These are phyloP conservation scores for Procambarus clarkii DNA, from an alignment of 1,140 invertebrate genomes.

Conservation along the genomic window DNA sequence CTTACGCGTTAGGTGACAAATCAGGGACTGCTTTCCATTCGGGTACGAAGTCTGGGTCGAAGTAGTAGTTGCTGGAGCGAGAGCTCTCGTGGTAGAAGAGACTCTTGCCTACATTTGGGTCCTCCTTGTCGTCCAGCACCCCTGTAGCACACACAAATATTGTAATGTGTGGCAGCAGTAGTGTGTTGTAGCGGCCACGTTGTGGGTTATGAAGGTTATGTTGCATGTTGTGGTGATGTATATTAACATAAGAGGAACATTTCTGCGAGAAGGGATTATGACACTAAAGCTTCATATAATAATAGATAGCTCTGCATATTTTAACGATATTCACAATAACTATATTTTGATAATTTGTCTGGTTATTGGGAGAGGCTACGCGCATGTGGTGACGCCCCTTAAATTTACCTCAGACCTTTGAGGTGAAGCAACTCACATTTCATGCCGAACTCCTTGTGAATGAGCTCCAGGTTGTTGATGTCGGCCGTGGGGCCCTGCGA, in stretches of 20 bases:
- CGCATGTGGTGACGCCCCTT: too few relatives aligned
- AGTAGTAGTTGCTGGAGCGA: slow-evolving; percentile 86
- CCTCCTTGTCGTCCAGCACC: slow-evolving; percentile 88
- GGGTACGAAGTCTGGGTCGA: slow-evolving; percentile 86
- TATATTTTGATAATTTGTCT: too few relatives aligned
- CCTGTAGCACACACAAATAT: slow-evolving; percentile 75
- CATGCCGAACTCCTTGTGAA: slow-evolving; percentile 86
- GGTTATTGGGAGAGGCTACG: too few relatives aligned
- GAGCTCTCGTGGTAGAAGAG: slow-evolving; percentile 88
- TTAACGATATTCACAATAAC: too few relatives aligned
- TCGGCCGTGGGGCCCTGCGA: slow-evolving; percentile 78
- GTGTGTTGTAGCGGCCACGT: neutral
- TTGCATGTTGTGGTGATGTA: too few relatives aligned
- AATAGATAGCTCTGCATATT: too few relatives aligned
- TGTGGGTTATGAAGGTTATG: neutral
- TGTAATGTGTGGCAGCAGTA: neutral
- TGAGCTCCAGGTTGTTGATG: slow-evolving; percentile 83
- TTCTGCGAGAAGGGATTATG: too few relatives aligned
- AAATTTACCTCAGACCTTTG: too few relatives aligned
- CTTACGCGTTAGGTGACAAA: slow-evolving; percentile 83
- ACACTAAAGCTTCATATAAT: too few relatives aligned
- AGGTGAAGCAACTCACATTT: slow-evolving; percentile 79
- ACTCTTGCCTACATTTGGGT: slow-evolving; percentile 82
- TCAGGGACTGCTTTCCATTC: slow-evolving; percentile 82
- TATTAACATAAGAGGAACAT: too few relatives aligned